phyloP scores from a whole-genome alignment of 2,888 invertebrate genomes.

The Epinotia demarniana region DNA sequence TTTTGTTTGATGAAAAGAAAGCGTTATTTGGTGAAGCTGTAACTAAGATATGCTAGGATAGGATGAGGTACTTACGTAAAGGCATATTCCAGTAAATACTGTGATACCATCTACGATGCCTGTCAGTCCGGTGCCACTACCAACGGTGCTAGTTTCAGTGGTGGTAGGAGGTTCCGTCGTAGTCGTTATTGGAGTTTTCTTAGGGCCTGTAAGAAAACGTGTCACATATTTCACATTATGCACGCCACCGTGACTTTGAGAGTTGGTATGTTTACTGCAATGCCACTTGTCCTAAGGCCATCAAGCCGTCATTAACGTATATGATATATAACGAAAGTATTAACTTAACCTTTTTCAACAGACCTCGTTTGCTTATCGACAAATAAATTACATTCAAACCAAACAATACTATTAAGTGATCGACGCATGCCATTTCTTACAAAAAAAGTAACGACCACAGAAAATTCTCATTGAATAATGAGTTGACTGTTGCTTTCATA shows the following conservation, averaged over 20 bases:
- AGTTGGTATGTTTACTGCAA: too few species aligned
- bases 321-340: too few species aligned
- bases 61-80: conserved; percentile 30
- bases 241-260: not conserved
- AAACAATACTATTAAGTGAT: too few species aligned
- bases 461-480: too few species aligned
- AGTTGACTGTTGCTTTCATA: too few species aligned
- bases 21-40: not conserved
- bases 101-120: conserved; percentile 25
- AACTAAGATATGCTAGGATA: not conserved
- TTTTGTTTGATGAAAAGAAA: not conserved
- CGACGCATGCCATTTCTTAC: too few species aligned
- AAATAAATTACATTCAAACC: too few species aligned
- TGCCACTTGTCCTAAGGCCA: too few species aligned
- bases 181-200: not conserved
- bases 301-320: too few species aligned
- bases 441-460: too few species aligned
- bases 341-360: too few species aligned
- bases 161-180: not conserved
- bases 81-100: conserved; percentile 29
- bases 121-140: conserved; percentile 4
- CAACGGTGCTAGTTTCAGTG: not conserved
- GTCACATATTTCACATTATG: not conserved
- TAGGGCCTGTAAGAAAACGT: conserved; percentile 26
- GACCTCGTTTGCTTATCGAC: too few species aligned